These are phyloP conservation scores for Trissolcus basalis DNA, from an alignment of 1,140 invertebrate genomes.

Conservation along the genomic window DNA sequence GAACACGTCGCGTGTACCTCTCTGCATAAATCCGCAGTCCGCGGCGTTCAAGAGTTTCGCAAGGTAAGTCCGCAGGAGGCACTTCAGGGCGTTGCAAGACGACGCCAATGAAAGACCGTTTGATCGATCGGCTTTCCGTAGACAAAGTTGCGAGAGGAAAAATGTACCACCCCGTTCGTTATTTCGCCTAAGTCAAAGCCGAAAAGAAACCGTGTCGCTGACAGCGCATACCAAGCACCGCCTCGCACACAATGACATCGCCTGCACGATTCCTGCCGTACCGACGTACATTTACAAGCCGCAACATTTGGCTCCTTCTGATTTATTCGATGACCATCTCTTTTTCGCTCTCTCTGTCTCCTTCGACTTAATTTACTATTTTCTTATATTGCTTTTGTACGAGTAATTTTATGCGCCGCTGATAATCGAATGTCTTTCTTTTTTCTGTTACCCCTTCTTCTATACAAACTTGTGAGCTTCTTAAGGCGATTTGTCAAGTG, in stretches of 20 bases:
- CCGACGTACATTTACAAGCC: constrained; percentile 20
- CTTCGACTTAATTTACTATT: constrained; percentile 25
- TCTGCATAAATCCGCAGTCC: constrained; percentile 99
- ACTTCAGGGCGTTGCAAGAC: constrained; percentile 32
- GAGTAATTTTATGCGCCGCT: too few relatives aligned
- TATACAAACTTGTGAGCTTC: neutral
- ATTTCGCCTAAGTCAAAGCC: constrained; percentile 35
- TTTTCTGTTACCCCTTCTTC: too few relatives aligned
- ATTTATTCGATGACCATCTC: constrained; percentile 33
- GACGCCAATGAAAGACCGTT: constrained; percentile 52
- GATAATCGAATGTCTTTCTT: too few relatives aligned
- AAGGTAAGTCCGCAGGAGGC: constrained; percentile 83
- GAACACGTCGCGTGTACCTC: constrained; percentile 93
- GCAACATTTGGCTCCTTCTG: constrained; percentile 12
- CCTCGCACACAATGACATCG: constrained; percentile 33
- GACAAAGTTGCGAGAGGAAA: constrained; percentile 46
- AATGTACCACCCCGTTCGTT: constrained; percentile 41
- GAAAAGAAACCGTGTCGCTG: constrained; percentile 39
- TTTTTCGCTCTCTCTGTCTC: too few relatives aligned
- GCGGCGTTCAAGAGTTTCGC: constrained; percentile 99
- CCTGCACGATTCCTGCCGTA: constrained; percentile 23
- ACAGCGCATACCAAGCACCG: constrained; percentile 38
- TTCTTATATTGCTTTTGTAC: too few relatives aligned
- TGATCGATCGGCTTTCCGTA: constrained; percentile 45
- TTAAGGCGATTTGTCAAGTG: neutral